A percentile compares a stretch with the other conserved stretches of the same genome.
phyloP scores from a whole-genome alignment of 2,797 vertebrate species.

The Ctenopoma kingsleyae region DNA sequence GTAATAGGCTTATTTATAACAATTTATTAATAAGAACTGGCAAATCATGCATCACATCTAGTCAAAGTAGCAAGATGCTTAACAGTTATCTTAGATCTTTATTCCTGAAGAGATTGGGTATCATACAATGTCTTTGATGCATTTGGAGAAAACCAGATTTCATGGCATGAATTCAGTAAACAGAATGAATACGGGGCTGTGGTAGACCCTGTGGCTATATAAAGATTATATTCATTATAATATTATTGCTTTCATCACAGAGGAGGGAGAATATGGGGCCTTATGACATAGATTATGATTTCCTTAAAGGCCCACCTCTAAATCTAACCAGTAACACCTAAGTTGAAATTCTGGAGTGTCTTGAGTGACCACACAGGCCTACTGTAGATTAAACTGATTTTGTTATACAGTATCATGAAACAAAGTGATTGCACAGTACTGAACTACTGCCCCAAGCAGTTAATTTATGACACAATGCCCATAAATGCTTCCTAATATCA shows the following conservation, averaged over 20 bases:
- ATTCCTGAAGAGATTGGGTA: conserved; percentile 83
- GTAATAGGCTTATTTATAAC: conserved; percentile 14
- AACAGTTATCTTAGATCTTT: conserved; percentile 79
- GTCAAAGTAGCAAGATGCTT: conserved; percentile 69
- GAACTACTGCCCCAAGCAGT: conserved; percentile 59
- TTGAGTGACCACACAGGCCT: conserved; percentile 47
- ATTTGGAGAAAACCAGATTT: conserved; percentile 78
- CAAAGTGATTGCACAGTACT: conserved; percentile 56
- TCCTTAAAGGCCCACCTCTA: conserved; percentile 68
- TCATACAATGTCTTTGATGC: conserved; percentile 80
- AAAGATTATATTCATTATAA: conserved; percentile 80
- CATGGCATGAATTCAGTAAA: conserved; percentile 76
- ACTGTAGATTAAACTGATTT: conserved; percentile 51
- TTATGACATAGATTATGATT: conserved; percentile 73
- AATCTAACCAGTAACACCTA: conserved; percentile 78
- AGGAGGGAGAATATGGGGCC: conserved; percentile 71
- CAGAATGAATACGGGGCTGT: conserved; percentile 69
- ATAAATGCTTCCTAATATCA: conserved; percentile 63
- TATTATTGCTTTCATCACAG: conserved; percentile 85
- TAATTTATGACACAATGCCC: conserved; percentile 66
- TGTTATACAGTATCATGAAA: conserved; percentile 43
- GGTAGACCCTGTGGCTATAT: conserved; percentile 77
- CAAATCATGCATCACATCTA: conserved; percentile 53
- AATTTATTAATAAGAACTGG: conserved; percentile 30
- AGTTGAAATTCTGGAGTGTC: conserved; percentile 71